A percentile compares a stretch with the other conserved stretches of the same genome.
These are phyloP conservation scores for Neopipo cinnamomea DNA, from an alignment of 2,113 vertebrate species.

Conservation along the genomic window DNA sequence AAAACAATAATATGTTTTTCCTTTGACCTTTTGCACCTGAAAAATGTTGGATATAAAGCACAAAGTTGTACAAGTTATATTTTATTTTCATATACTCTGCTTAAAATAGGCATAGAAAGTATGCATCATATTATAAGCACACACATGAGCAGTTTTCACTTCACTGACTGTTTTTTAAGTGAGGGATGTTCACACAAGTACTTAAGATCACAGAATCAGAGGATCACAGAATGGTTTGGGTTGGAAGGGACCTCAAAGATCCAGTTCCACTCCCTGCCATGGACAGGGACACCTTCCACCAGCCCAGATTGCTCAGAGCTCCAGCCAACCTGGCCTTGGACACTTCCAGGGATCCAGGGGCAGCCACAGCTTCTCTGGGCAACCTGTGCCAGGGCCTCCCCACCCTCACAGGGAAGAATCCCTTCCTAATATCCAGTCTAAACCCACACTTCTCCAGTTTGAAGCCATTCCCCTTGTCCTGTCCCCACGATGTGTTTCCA, in stretches of 20 bases:
- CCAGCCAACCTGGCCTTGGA: not conserved
- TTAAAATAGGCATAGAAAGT: constrained; percentile 7
- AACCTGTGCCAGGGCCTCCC: fast-evolving
- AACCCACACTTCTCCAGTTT: fast-evolving
- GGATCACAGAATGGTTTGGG: not conserved
- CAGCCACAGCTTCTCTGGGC: not conserved
- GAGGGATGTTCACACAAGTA: not conserved
- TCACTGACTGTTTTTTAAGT: not conserved
- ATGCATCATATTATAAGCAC: not conserved
- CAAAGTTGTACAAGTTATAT: not conserved
- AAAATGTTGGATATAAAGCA: not conserved
- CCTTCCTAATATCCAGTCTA: fast-evolving
- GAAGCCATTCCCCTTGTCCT: not conserved
- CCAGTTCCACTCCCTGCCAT: not conserved
- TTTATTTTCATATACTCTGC: not conserved
- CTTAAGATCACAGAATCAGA: not conserved
- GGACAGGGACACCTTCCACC: not conserved
- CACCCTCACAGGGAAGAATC: not conserved
- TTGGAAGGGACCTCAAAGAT: not conserved
- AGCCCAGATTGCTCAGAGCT: not conserved
- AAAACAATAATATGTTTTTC: constrained; percentile 36
- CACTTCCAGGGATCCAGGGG: not conserved
- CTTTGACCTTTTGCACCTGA: constrained; percentile 35
- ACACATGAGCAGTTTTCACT: not conserved
- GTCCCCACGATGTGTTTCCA: not conserved